Evolutionary conservation across 2,797 vertebrate species (phyloP).

Genomic region (Setipinna tenuifilis): DNA sequence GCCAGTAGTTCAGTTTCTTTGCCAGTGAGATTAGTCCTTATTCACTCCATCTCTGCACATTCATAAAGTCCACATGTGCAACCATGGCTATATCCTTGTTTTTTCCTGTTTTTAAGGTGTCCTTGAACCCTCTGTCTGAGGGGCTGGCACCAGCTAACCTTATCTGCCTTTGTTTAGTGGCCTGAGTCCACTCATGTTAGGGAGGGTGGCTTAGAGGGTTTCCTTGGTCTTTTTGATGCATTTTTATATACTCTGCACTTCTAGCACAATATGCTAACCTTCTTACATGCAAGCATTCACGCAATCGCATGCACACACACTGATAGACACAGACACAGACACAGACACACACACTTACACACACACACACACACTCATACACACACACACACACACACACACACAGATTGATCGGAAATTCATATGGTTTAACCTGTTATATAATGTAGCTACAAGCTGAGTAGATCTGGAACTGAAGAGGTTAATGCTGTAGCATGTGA

Average conservation of each 20-base stretch:
- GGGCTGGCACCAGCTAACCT: background rate
- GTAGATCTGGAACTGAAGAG: background rate
- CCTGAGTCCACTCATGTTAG: background rate
- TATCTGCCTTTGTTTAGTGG: background rate
- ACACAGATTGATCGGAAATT: background rate
- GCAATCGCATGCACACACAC: slow-evolving; percentile 2
- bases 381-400: slow-evolving; percentile 19
- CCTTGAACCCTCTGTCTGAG: background rate
- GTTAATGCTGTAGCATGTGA: background rate
- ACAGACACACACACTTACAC: background rate
- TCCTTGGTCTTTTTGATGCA: background rate
- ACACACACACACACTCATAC: background rate
- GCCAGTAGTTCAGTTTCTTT: too few relatives aligned
- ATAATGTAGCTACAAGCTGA: background rate
- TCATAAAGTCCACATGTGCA: background rate
- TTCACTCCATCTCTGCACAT: background rate
- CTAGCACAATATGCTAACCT: background rate
- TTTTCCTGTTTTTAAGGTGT: background rate
- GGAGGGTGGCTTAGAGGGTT: background rate
- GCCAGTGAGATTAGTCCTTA: too few relatives aligned
- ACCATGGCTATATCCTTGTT: background rate
- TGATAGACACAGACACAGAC: slow-evolving; percentile 9
- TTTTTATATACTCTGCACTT: background rate
- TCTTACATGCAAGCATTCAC: background rate
- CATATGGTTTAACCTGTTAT: background rate